phyloP scores from a whole-genome alignment of 2,113 vertebrate species.

The Plecotus auritus region DNA sequence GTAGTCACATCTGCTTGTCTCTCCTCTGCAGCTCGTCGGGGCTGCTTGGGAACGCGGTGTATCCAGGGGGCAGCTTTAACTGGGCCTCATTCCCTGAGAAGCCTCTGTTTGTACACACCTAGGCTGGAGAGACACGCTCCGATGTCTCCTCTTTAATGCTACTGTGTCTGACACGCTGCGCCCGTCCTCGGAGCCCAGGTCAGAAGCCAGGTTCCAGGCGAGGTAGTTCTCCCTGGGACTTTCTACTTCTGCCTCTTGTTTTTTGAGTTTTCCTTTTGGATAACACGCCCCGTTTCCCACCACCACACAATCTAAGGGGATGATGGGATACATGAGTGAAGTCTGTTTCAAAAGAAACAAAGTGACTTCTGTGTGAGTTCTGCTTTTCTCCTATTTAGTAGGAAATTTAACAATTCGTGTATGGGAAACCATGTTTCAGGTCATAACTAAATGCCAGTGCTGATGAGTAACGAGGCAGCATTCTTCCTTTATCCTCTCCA shows the following conservation, averaged over 20 bases:
- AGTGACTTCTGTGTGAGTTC: neutral
- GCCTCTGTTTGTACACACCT: constrained; percentile 78
- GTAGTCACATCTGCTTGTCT: constrained; percentile 91
- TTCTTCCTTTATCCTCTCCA: neutral
- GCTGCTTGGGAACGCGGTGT: constrained; percentile 80
- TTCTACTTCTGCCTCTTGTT: neutral
- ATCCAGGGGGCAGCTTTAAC: constrained; percentile 86
- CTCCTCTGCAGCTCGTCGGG: constrained; percentile 80
- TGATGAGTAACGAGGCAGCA: neutral
- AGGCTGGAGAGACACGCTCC: constrained; percentile 80
- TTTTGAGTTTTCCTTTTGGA: constrained; percentile 23
- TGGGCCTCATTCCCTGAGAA: constrained; percentile 81
- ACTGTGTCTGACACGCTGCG: constrained; percentile 84
- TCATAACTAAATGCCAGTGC: neutral
- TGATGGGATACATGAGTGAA: constrained; percentile 71
- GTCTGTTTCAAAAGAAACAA: constrained; percentile 35
- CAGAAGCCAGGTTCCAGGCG: constrained; percentile 83
- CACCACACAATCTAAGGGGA: constrained; percentile 74
- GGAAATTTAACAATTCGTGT: constrained; percentile 10
- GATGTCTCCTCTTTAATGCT: constrained; percentile 81
- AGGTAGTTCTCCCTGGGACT: constrained; percentile 74
- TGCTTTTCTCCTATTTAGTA: constrained; percentile 42
- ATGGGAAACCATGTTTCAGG: neutral
- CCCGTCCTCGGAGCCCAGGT: constrained; percentile 79
- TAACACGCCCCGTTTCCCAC: constrained; percentile 74